A percentile compares a stretch with the other conserved stretches of the same genome.
phyloP scores from a whole-genome alignment of 2,797 vertebrate genomes.

The Mus minutoides region DNA sequence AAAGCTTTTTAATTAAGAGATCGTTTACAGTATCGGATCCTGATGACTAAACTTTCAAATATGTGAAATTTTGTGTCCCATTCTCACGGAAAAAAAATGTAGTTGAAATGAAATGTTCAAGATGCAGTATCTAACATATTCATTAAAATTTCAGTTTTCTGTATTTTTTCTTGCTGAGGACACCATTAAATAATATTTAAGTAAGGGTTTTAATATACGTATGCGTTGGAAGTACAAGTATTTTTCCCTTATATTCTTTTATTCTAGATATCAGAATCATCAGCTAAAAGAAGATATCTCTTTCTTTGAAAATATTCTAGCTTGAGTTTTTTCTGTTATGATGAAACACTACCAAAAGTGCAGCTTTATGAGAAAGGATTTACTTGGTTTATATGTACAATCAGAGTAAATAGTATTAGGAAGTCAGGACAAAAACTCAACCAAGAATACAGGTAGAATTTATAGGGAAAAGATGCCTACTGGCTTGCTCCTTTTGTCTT shows the following conservation, averaged over 20 bases:
- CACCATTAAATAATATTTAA: neutral
- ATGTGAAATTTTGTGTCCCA: neutral
- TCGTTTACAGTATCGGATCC: no score
- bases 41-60: neutral
- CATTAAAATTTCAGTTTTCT: neutral
- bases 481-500: neutral
- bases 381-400: neutral
- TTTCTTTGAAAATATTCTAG: neutral
- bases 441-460: neutral
- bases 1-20: neutral
- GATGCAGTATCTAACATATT: neutral
- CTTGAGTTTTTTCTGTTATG: neutral
- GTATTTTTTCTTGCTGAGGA: neutral
- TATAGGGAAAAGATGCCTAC: neutral
- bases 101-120: neutral
- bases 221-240: neutral
- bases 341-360: neutral
- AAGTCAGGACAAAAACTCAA: neutral
- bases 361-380: neutral
- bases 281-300: neutral
- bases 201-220: neutral
- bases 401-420: neutral
- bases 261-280: neutral
- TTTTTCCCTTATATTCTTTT: neutral
- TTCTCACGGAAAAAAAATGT: neutral